Percentiles rank a stretch among this genome's conserved stretches.
Evolutionary conservation across 2,888 invertebrate genomes (phyloP).

Genomic region (Perizoma flavofasciatum): DNA sequence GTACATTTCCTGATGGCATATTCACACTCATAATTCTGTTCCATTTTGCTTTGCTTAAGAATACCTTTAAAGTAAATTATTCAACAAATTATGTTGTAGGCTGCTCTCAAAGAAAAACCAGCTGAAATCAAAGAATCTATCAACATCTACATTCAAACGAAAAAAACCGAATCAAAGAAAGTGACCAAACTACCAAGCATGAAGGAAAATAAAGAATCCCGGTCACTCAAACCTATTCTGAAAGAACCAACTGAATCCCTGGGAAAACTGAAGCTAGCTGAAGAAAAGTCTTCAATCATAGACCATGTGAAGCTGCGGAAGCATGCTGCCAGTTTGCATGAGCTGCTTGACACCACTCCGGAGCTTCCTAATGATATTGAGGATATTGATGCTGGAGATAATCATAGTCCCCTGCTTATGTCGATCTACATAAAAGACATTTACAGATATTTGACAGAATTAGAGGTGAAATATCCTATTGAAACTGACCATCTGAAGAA

Average conservation of each 20-base stretch:
- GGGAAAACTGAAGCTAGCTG: constrained; percentile 59
- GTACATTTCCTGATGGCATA: too few relatives aligned
- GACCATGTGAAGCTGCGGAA: constrained; percentile 23
- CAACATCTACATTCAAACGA: constrained; percentile 51
- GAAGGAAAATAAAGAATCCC: constrained; percentile 57
- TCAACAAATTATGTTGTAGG: constrained; percentile 47
- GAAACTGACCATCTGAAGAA: constrained; percentile 86
- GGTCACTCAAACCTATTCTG: constrained; percentile 54
- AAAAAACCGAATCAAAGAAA: constrained; percentile 55
- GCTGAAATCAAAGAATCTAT: constrained; percentile 57
- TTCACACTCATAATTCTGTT: too few relatives aligned
- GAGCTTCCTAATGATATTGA: constrained; percentile 78
- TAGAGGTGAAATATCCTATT: constrained; percentile 89
- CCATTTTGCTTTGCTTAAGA: too few relatives aligned
- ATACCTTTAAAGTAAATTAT: too few relatives aligned
- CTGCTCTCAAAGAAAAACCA: constrained; percentile 62
- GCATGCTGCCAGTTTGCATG: constrained; percentile 6
- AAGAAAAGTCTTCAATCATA: constrained; percentile 23
- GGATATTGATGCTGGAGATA: constrained; percentile 90
- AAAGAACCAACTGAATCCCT: constrained; percentile 68
- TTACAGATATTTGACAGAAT: constrained; percentile 89
- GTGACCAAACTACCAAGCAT: constrained; percentile 56
- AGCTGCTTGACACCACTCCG: constrained; percentile 37
- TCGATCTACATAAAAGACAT: constrained; percentile 95
- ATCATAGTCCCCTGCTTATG: constrained; percentile 90